Evolutionary conservation across 2,797 vertebrate genomes (phyloP).

Genomic region (Muscicapa comitata): DNA sequence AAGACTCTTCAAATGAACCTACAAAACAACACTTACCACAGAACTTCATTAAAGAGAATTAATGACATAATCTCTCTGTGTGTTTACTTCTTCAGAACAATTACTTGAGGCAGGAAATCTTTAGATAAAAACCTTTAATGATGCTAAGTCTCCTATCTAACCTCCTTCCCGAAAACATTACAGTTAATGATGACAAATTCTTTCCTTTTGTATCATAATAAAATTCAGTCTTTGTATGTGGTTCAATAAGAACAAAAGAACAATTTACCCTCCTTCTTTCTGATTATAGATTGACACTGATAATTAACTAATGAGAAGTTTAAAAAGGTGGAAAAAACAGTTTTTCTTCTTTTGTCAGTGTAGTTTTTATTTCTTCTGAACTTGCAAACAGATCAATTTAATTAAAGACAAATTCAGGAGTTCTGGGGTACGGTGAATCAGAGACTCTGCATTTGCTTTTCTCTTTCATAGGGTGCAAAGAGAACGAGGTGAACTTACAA

Average conservation of each 20-base stretch:
- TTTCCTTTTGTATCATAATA: constrained; percentile 59
- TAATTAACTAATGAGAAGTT: background rate
- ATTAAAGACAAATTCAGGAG: background rate
- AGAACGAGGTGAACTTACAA: background rate
- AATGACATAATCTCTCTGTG: constrained; percentile 27
- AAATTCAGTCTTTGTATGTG: constrained; percentile 9
- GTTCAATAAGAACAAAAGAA: constrained; percentile 23
- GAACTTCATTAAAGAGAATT: constrained; percentile 44
- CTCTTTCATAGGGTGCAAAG: background rate
- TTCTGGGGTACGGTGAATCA: background rate
- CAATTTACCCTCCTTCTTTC: background rate
- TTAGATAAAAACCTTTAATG: constrained; percentile 65
- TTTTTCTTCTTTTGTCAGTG: background rate
- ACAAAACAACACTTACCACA: background rate
- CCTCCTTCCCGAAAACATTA: constrained; percentile 60
- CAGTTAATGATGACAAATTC: constrained; percentile 49
- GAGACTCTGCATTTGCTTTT: background rate
- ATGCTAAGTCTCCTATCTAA: constrained; percentile 50
- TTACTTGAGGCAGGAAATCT: constrained; percentile 59
- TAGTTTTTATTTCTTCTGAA: background rate
- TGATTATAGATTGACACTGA: background rate
- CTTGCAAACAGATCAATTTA: background rate
- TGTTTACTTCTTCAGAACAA: constrained; percentile 48
- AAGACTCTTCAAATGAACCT: constrained; percentile 1
- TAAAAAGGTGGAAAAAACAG: background rate